These are phyloP conservation scores for Lasioglossum baleicum DNA, from an alignment of 1,140 invertebrate species.

Conservation along the genomic window DNA sequence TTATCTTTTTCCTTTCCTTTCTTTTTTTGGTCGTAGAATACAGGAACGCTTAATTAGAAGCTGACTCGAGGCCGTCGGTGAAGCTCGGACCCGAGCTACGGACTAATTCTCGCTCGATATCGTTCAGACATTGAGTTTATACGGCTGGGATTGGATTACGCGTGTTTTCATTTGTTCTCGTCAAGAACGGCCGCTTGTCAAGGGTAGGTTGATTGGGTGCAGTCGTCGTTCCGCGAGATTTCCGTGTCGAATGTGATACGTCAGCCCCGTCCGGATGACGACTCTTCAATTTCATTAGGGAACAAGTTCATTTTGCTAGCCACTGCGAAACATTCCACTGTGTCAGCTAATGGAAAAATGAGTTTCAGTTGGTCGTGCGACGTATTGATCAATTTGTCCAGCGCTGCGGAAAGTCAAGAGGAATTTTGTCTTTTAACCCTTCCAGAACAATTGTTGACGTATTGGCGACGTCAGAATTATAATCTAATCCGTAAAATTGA, in stretches of 20 bases:
- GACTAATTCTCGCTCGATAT: conserved; percentile 56
- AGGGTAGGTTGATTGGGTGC: conserved; percentile 21
- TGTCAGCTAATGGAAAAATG: no score
- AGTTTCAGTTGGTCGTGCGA: no score
- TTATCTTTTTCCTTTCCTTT: conserved; percentile 1
- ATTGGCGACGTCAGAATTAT: no score
- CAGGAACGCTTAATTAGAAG: conserved; percentile 59
- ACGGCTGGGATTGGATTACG: conserved; percentile 26
- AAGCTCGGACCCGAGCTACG: background rate
- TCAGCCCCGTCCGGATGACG: background rate
- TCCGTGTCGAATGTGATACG: background rate
- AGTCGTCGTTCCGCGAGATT: background rate
- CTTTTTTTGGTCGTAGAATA: background rate
- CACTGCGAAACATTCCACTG: no score
- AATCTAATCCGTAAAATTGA: no score
- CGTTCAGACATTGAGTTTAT: conserved; percentile 30
- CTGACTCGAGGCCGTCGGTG: conserved; percentile 36
- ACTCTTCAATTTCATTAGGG: background rate
- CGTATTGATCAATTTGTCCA: no score
- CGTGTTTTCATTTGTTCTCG: conserved; percentile 52
- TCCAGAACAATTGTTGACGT: no score
- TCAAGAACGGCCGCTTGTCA: conserved; percentile 7
- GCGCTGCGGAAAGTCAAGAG: no score
- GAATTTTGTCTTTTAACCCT: no score
- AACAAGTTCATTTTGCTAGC: no score